Percentiles rank a stretch among this genome's conserved stretches.
phyloP scores from a whole-genome alignment of 2,113 vertebrate species.

The Pavo muticus region DNA sequence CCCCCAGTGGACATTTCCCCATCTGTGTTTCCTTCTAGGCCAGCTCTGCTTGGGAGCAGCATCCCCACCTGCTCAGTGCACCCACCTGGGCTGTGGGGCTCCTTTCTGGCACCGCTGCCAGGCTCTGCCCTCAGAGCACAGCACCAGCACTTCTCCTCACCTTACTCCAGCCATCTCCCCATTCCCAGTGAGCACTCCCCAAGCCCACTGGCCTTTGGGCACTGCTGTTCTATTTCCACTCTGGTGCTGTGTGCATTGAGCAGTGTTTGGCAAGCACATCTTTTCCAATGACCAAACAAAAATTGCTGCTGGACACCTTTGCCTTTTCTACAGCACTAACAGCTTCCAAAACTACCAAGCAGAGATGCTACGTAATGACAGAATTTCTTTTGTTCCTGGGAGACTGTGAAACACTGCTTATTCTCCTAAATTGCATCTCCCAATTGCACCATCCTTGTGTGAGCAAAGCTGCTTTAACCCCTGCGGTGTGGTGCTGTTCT shows the following conservation, averaged over 20 bases:
- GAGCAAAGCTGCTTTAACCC: neutral
- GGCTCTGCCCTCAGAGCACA: neutral
- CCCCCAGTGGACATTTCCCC: neutral
- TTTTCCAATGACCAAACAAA: neutral
- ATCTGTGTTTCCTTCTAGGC: neutral
- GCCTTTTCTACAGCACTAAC: neutral
- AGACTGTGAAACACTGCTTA: neutral
- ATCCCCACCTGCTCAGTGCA: neutral
- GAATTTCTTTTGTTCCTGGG: accelerated
- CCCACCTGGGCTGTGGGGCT: neutral
- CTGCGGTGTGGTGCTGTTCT: neutral
- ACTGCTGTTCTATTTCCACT: neutral
- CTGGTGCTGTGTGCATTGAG: neutral
- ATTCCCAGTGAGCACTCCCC: neutral
- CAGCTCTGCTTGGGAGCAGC: neutral
- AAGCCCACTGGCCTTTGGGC: neutral
- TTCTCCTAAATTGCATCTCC: neutral
- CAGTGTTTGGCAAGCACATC: neutral
- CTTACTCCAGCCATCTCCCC: neutral
- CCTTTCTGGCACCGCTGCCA: neutral
- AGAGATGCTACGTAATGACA: neutral
- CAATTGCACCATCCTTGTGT: neutral
- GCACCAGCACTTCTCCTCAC: neutral
- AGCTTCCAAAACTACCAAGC: neutral
- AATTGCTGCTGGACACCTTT: neutral